These are phyloP conservation scores for Xiphophorus maculatus DNA, from an alignment of 2,113 vertebrate genomes.

Conservation along the genomic window DNA sequence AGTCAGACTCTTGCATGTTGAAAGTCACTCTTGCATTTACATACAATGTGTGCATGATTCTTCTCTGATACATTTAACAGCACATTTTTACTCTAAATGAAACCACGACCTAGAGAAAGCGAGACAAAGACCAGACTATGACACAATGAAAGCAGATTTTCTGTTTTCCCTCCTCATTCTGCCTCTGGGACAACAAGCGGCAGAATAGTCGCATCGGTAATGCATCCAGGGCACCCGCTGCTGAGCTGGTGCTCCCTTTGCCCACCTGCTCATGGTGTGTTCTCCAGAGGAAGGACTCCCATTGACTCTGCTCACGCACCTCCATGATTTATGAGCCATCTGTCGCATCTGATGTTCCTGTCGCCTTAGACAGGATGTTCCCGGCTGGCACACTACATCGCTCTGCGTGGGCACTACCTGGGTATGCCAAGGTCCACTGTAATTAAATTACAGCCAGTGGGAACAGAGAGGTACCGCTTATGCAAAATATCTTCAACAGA, in stretches of 20 bases:
- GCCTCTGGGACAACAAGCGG: slow-evolving; percentile 43
- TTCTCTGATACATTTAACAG: background rate
- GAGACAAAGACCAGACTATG: slow-evolving; percentile 6
- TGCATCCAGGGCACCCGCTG: slow-evolving; percentile 49
- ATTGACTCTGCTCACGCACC: slow-evolving; percentile 62
- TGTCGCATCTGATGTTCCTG: slow-evolving; percentile 81
- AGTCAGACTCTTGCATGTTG: slow-evolving; percentile 16
- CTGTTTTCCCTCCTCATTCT: slow-evolving; percentile 17
- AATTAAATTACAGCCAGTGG: slow-evolving; percentile 82
- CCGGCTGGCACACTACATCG: slow-evolving; percentile 71
- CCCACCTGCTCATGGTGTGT: slow-evolving; percentile 64
- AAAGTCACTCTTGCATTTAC: slow-evolving; percentile 16
- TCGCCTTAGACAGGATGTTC: slow-evolving; percentile 79
- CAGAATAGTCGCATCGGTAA: slow-evolving; percentile 35
- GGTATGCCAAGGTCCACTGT: slow-evolving; percentile 77
- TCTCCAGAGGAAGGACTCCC: slow-evolving; percentile 75
- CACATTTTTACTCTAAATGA: background rate
- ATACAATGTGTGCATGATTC: background rate
- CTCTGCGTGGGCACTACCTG: slow-evolving; percentile 69
- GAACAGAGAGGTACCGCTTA: slow-evolving; percentile 57
- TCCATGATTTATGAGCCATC: slow-evolving; percentile 85
- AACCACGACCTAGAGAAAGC: slow-evolving; percentile 8
- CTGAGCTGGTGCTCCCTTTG: slow-evolving; percentile 53
- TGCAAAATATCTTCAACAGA: slow-evolving; percentile 16
- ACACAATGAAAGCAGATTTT: slow-evolving; percentile 6